Percentiles rank a stretch among this genome's conserved stretches.
phyloP scores from a whole-genome alignment of 2,888 invertebrate species.

The Sphaerophoria rueppellii region DNA sequence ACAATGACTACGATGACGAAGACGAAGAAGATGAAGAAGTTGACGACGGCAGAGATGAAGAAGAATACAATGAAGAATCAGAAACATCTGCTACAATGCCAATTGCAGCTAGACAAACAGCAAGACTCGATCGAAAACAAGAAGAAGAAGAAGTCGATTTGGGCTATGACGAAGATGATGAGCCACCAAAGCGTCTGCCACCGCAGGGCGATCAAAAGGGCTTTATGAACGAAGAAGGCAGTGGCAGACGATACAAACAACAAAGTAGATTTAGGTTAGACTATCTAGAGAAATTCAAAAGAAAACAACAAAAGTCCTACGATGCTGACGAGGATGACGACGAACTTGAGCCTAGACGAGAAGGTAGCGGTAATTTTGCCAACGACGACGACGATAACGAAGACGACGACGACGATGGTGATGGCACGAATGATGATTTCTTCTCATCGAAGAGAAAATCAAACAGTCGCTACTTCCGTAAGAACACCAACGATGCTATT shows the following conservation, averaged over 20 bases:
- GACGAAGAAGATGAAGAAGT: conserved; percentile 71
- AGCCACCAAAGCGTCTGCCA: conserved; percentile 77
- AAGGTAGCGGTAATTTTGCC: conserved; percentile 76
- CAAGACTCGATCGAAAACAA: conserved; percentile 55
- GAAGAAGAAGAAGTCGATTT: conserved; percentile 79
- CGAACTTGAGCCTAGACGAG: conserved; percentile 72
- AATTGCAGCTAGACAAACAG: conserved; percentile 46
- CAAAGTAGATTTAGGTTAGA: conserved; percentile 77
- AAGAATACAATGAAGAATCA: conserved; percentile 64
- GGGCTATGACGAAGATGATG: conserved; percentile 81
- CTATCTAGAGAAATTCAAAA: conserved; percentile 77
- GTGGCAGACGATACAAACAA: conserved; percentile 76
- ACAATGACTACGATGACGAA: conserved; percentile 74
- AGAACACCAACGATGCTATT: conserved; percentile 82
- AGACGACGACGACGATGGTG: conserved; percentile 72
- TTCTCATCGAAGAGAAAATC: conserved; percentile 78
- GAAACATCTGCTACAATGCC: conserved; percentile 40
- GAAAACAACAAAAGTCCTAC: conserved; percentile 76
- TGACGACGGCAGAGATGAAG: conserved; percentile 64
- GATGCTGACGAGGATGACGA: conserved; percentile 77
- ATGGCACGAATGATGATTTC: conserved; percentile 78
- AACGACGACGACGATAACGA: conserved; percentile 76
- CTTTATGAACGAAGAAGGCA: conserved; percentile 80
- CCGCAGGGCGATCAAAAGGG: conserved; percentile 77
- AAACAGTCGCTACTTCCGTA: conserved; percentile 81